A percentile compares a stretch with the other conserved stretches of the same genome.
These are phyloP conservation scores for Zaprionus inermis DNA, from an alignment of 1,140 invertebrate genomes.

Conservation along the genomic window DNA sequence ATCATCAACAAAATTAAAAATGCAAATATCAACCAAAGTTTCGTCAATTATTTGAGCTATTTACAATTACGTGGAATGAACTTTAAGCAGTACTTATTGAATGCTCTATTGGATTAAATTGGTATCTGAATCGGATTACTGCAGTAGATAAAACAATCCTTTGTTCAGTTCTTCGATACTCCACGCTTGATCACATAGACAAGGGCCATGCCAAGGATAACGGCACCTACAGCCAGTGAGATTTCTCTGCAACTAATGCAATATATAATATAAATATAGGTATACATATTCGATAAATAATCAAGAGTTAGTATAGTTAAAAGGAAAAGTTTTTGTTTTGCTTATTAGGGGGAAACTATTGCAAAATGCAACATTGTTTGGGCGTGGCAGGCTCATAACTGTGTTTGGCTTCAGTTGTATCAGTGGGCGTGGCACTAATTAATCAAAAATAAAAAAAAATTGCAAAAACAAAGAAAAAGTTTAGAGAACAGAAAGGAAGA, in stretches of 20 bases:
- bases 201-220: slow-evolving; percentile 79
- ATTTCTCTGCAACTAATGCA: slow-evolving; percentile 72
- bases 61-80: slow-evolving; percentile 49
- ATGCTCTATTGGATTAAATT: neutral
- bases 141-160: slow-evolving; percentile 7
- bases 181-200: slow-evolving; percentile 67
- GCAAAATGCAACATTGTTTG: slow-evolving; percentile 75
- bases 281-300: neutral
- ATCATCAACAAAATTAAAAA: slow-evolving; percentile 30
- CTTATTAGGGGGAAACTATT: slow-evolving; percentile 43
- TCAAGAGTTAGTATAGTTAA: neutral
- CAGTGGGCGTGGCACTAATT: slow-evolving; percentile 55
- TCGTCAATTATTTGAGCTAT: neutral
- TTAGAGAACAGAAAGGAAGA: neutral
- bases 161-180: slow-evolving; percentile 43
- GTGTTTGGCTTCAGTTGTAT: slow-evolving; percentile 26
- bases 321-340: neutral
- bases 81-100: neutral
- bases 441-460: slow-evolving; percentile 46
- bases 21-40: slow-evolving; percentile 22
- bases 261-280: slow-evolving; percentile 16
- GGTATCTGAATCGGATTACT: neutral
- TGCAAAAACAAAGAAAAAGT: slow-evolving; percentile 28
- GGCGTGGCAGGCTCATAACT: slow-evolving; percentile 48
- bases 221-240: slow-evolving; percentile 75